Percentiles rank a stretch among this genome's conserved stretches.
Evolutionary conservation across 2,113 vertebrate genomes (phyloP).

Genomic region (Carassius auratus): DNA sequence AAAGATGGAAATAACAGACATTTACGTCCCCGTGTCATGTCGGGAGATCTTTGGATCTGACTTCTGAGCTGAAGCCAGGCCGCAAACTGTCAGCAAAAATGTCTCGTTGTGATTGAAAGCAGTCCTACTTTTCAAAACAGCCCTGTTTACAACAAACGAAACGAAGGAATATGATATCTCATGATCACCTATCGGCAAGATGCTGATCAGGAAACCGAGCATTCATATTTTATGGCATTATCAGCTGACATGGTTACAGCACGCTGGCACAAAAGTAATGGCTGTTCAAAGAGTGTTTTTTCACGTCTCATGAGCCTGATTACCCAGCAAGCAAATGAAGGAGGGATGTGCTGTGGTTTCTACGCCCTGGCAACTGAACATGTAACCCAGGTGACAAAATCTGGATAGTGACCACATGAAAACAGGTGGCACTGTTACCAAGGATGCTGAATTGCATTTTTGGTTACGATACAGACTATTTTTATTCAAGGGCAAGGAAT

Average conservation of each 20-base stretch:
- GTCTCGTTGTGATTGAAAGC: not conserved
- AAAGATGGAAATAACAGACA: constrained; percentile 46
- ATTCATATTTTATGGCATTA: not conserved
- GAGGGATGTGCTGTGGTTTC: constrained; percentile 6
- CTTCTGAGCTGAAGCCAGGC: not conserved
- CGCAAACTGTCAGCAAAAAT: not conserved
- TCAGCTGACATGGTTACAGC: not conserved
- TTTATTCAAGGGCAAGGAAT: not conserved
- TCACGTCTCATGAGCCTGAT: constrained; percentile 25
- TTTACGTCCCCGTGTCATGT: not conserved
- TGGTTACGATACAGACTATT: not conserved
- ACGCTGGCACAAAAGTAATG: not conserved
- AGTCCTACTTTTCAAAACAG: not conserved
- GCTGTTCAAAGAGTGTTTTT: constrained; percentile 19
- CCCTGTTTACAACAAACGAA: not conserved
- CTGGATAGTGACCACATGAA: constrained; percentile 43
- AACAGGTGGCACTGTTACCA: constrained; percentile 20
- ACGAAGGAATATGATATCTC: not conserved
- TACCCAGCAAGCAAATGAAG: constrained; percentile 10
- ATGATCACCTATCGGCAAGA: not conserved
- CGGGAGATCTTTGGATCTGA: constrained; percentile 14
- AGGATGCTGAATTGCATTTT: constrained; percentile 16
- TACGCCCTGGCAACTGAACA: constrained; percentile 52
- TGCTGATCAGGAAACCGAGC: not conserved
- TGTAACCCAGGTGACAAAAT: constrained; percentile 57